Base-by-base conservation (phyloP, 2,888 invertebrate species). In the Amblyjoppa fuscipennis region DNA sequence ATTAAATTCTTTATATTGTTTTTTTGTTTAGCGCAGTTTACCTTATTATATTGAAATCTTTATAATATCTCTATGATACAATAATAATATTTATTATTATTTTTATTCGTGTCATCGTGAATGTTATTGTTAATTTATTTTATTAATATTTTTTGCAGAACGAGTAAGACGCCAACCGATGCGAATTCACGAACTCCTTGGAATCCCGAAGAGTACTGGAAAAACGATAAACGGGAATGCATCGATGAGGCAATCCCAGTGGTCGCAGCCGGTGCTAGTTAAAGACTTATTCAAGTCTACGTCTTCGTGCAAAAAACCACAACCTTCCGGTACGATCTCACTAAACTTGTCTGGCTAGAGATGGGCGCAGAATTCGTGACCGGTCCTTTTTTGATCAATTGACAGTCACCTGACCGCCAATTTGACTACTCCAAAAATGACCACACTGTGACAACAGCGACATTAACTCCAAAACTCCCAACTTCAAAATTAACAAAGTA, bases 181-280 rank as follows among this genome's bases (percentile, higher is more conserved):
- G 7, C 45, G 61, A 25, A 59, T 59, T n/a, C 59, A 59, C 59
- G 59, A 59, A 11, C 59, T 59, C 3, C 3, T 64, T 0, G 45
- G 61, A 3, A n/a, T 61, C 16, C n/a, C 61, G 11, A 61, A 74
- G 38, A 74, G 74, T 16, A 49, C 45, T 7, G 74, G 61, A 31
- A 74, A 61, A 31, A 2, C 2, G 31, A 64, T 3, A 5, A 16
- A 31, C 45, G 61, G 31, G n/a, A 61, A 61, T 0, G 13, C 61
- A 25, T 28, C 11, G 25, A 59, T 25, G 11, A 20, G 16, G 16
- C 16, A 51, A 31, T n/a, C 20, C 16, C 71, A n/a, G 20, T 20
- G 20, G 34, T 31, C 9, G n/a, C 61, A 64, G 45, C 74, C 74
- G 3, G 4, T 75, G 1, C 59, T n/a, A 0, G 7, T 59, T 11